Evolutionary conservation across 2,888 invertebrate genomes (phyloP).

Genomic region (Nemurella pictetii): DNA sequence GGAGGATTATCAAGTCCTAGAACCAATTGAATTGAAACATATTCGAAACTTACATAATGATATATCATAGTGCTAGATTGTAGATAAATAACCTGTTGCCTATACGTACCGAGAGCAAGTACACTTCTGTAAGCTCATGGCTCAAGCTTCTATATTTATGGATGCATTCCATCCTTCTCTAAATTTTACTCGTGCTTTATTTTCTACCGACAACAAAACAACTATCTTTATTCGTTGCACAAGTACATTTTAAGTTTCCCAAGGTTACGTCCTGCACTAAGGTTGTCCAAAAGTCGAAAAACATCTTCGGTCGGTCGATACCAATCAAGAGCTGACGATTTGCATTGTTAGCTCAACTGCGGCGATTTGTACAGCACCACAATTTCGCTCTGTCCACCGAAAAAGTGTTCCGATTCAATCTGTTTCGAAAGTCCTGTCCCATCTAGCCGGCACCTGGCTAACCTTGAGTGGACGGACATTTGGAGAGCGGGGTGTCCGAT

Average conservation of each 20-base stretch:
- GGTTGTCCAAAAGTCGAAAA: background rate
- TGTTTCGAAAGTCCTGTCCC: background rate
- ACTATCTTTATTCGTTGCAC: background rate
- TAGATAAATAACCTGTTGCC: too few species aligned
- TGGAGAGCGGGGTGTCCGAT: background rate
- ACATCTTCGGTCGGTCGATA: background rate
- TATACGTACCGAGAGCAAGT: background rate
- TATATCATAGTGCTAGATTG: too few species aligned
- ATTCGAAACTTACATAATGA: background rate
- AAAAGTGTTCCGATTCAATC: background rate
- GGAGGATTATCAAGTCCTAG: background rate
- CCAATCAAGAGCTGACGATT: background rate
- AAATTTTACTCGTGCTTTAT: background rate
- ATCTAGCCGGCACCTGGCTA: background rate
- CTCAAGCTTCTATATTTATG: background rate
- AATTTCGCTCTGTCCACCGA: background rate
- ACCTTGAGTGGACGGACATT: constrained; percentile 6
- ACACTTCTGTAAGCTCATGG: background rate
- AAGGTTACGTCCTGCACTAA: background rate
- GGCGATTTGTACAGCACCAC: background rate
- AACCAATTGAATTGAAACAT: background rate
- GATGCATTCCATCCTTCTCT: background rate
- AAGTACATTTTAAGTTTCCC: background rate
- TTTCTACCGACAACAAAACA: background rate
- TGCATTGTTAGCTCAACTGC: background rate